Percentiles rank a stretch among this genome's conserved stretches.
Evolutionary conservation across 2,113 vertebrate species (phyloP).

Genomic region (Brachypteracias leptosomus): DNA sequence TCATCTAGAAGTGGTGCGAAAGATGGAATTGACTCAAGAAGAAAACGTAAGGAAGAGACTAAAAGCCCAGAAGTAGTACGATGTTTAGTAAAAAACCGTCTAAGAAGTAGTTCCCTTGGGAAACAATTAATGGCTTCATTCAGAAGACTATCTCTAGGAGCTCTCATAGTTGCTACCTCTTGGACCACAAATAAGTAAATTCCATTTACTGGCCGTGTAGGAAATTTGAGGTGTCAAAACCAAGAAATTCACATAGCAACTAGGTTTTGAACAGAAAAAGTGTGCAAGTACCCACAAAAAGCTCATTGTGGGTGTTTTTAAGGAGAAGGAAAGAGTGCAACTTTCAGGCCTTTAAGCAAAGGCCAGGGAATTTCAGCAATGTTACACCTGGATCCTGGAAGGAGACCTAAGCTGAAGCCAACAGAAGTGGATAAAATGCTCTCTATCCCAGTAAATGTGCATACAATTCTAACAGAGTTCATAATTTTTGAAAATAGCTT

Average conservation of each 20-base stretch:
- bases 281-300: not conserved
- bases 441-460: not conserved
- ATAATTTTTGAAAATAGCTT: not conserved
- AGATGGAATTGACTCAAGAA: not conserved
- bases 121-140: not conserved
- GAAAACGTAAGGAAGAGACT: not conserved
- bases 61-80: not conserved
- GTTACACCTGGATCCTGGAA: not conserved
- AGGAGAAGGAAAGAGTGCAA: not conserved
- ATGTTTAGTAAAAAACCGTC: not conserved
- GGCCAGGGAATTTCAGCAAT: conserved; percentile 23
- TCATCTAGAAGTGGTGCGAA: not conserved
- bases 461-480: not conserved
- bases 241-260: not conserved
- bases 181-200: not conserved
- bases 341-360: not conserved
- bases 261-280: not conserved
- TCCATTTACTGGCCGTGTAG: not conserved
- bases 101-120: not conserved
- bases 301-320: not conserved
- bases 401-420: not conserved
- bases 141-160: not conserved
- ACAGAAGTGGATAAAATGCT: not conserved
- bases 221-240: not conserved
- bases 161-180: not conserved